These are phyloP conservation scores for Trichacis sp. DNA, from an alignment of 2,888 invertebrate genomes.

Conservation along the genomic window DNA sequence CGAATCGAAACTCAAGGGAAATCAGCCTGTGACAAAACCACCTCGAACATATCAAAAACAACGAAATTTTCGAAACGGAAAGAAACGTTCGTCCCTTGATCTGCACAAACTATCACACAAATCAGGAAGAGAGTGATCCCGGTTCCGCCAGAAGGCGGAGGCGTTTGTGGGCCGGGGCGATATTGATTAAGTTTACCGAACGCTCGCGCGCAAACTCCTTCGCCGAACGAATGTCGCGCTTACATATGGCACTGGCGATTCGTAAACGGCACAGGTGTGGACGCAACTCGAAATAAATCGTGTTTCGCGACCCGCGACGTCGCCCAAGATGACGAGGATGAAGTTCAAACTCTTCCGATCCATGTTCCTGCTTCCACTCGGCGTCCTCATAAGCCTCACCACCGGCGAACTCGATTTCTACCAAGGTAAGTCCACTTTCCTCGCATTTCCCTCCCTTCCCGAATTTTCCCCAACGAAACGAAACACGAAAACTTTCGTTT, in stretches of 20 bases:
- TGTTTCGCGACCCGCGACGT: constrained; percentile 32
- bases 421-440: constrained; percentile 54
- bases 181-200: constrained; percentile 30
- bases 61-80: too few species aligned
- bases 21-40: too few species aligned
- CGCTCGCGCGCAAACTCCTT: constrained; percentile 59
- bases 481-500: too few species aligned
- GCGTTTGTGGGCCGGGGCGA: constrained; percentile 25
- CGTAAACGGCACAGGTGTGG: constrained; percentile 44
- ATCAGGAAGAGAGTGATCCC: too few species aligned
- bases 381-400: constrained; percentile 51
- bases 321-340: constrained; percentile 49
- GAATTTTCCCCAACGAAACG: too few species aligned
- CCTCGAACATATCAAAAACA: too few species aligned
- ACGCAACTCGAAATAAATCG: constrained; percentile 42
- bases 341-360: constrained; percentile 50
- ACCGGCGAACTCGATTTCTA: constrained; percentile 59
- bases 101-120: too few species aligned
- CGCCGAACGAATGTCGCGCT: constrained; percentile 61
- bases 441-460: too few species aligned
- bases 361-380: constrained; percentile 49
- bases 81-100: too few species aligned
- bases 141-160: too few species aligned
- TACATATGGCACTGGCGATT: constrained; percentile 55
- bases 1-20: too few species aligned